These are phyloP conservation scores for Alexandromys fortis DNA, from an alignment of 2,113 vertebrate species.

Conservation along the genomic window DNA sequence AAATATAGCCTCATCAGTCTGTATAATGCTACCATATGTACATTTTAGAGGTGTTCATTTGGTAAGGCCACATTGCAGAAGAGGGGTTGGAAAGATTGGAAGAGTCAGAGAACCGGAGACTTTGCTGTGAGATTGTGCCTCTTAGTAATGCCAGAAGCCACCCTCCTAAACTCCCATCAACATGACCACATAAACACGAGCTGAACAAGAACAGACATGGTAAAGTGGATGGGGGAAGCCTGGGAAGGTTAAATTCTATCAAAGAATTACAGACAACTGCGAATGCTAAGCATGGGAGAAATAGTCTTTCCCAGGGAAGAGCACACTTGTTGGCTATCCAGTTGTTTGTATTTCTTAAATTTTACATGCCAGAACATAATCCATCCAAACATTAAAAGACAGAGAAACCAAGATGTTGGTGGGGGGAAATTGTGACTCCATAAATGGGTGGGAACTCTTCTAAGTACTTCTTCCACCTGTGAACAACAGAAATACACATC, in stretches of 20 bases:
- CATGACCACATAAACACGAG: neutral
- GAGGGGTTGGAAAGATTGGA: neutral
- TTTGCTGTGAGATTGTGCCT: neutral
- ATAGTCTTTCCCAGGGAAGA: neutral
- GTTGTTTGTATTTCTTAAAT: constrained; percentile 30
- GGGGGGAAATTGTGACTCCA: neutral
- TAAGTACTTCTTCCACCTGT: neutral
- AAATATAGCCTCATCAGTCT: neutral
- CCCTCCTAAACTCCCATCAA: neutral
- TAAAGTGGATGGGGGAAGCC: neutral
- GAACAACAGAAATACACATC: neutral
- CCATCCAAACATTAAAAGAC: neutral
- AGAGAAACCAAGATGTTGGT: neutral
- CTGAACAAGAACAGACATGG: neutral
- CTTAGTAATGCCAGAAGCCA: neutral
- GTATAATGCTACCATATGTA: neutral
- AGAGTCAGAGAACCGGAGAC: neutral
- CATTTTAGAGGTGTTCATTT: neutral
- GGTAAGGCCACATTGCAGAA: too few relatives aligned
- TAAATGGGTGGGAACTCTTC: neutral
- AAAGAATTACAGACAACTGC: neutral
- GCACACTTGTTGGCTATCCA: neutral
- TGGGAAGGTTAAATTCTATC: neutral
- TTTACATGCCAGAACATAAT: neutral
- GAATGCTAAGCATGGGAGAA: neutral